Conservation (phyloP, 2,888 invertebrate genomes). For the Eurytoma adleriae region DNA sequence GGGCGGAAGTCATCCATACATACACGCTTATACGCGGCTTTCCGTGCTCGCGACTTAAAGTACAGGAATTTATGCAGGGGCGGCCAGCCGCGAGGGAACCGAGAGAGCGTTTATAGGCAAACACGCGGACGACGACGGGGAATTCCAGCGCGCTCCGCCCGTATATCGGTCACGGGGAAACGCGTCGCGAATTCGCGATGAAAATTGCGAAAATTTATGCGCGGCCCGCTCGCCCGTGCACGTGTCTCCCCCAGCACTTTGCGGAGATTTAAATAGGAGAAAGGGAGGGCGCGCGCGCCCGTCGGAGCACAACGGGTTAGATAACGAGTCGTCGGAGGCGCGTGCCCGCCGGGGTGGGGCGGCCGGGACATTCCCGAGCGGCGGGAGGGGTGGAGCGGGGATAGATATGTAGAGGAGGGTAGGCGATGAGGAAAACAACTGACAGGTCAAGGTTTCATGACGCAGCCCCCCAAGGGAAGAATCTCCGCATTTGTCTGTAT, state of each 20-base stretch:
- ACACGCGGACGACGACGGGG: neutral
- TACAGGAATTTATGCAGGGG: slow-evolving; percentile 37
- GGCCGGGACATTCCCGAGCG: slow-evolving; percentile 5
- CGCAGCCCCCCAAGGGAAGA: slow-evolving; percentile 57
- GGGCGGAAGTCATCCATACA: slow-evolving; percentile 59
- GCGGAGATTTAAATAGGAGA: slow-evolving; percentile 42
- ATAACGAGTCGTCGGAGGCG: neutral
- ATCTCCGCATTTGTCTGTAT: slow-evolving; percentile 59
- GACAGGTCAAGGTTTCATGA: slow-evolving; percentile 65
- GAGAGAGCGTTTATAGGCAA: slow-evolving; percentile 35
- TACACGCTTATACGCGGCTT: slow-evolving; percentile 37
- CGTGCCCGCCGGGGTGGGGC: too few species aligned
- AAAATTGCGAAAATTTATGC: slow-evolving; percentile 43
- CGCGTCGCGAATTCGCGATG: too few species aligned
- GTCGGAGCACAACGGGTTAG: slow-evolving; percentile 12
- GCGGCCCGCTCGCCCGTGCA: neutral
- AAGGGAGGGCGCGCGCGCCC: neutral
- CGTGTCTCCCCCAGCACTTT: slow-evolving; percentile 26
- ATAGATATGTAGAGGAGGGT: neutral
- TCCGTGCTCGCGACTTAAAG: slow-evolving; percentile 37
- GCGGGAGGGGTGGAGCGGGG: neutral
- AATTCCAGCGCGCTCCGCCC: neutral
- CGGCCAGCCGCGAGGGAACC: neutral
- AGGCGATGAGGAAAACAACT: slow-evolving; percentile 48
- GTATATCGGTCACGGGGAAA: slow-evolving; percentile 45